Conservation (phyloP, 2,888 invertebrate genomes). For the Andrena fulva region DNA sequence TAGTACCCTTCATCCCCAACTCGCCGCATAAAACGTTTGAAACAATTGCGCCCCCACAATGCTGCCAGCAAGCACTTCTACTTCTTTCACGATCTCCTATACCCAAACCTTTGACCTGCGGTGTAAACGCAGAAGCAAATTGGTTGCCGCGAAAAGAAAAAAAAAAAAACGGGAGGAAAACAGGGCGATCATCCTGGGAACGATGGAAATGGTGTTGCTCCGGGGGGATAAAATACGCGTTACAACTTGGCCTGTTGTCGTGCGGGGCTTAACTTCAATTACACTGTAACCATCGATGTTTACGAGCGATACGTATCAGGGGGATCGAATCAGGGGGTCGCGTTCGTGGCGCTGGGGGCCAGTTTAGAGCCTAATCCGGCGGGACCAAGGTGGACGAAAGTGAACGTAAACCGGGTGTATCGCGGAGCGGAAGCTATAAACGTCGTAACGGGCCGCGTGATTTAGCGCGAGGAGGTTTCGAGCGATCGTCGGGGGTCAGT, state of each 20-base stretch:
- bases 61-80: not conserved
- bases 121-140: conserved; percentile 8
- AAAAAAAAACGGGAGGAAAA: not conserved
- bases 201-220: not conserved
- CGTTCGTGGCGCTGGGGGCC: not conserved
- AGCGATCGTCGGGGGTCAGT: not conserved
- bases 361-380: conserved; percentile 9
- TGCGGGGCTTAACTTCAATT: not conserved
- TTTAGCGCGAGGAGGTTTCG: conserved; percentile 37
- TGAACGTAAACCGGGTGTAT: conserved; percentile 24
- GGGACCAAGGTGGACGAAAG: conserved; percentile 31
- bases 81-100: no score
- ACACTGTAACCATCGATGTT: conserved; percentile 10
- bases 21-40: no score
- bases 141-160: not conserved
- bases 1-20: no score
- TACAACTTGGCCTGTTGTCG: not conserved
- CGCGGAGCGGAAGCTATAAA: conserved; percentile 56
- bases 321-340: conserved; percentile 15
- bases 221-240: not conserved
- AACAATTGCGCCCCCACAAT: not conserved
- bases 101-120: not conserved
- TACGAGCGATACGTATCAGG: conserved; percentile 9
- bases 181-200: conserved; percentile 10
- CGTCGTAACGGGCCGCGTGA: conserved; percentile 27